These are phyloP conservation scores for Callimorpha dominula DNA, from an alignment of 2,888 invertebrate species.

Conservation along the genomic window DNA sequence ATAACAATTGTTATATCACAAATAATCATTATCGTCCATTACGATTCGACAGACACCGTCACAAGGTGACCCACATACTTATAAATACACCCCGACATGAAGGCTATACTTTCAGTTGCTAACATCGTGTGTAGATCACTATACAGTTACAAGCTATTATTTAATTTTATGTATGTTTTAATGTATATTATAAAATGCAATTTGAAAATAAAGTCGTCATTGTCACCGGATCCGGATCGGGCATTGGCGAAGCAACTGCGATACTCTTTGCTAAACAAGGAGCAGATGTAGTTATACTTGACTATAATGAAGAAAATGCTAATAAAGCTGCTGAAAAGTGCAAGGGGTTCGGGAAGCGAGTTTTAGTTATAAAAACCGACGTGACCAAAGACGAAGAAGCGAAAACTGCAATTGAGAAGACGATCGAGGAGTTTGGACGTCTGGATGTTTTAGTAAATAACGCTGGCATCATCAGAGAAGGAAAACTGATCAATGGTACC, in stretches of 20 bases:
- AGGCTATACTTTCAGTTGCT: background rate
- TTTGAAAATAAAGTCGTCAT: constrained; percentile 14
- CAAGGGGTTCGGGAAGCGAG: constrained; percentile 36
- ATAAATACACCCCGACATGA: background rate
- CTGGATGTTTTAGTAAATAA: constrained; percentile 64
- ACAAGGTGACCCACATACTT: background rate
- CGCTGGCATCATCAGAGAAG: constrained; percentile 50
- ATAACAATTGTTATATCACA: background rate
- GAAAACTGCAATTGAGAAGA: constrained; percentile 50
- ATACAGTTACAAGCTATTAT: background rate
- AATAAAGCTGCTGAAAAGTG: constrained; percentile 28
- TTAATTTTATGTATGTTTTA: background rate
- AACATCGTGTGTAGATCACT: background rate
- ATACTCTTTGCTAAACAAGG: constrained; percentile 27
- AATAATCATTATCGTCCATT: background rate
- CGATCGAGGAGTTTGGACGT: constrained; percentile 54
- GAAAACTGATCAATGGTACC: constrained; percentile 37
- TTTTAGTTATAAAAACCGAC: constrained; percentile 57
- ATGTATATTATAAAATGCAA: no score
- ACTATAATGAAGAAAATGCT: constrained; percentile 11
- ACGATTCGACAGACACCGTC: background rate
- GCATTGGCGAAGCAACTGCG: constrained; percentile 28
- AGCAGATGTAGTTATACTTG: constrained; percentile 24
- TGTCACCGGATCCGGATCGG: constrained; percentile 27
- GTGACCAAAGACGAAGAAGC: constrained; percentile 56